Percentiles rank a stretch among this genome's conserved stretches.
Evolutionary conservation across 2,888 invertebrate genomes (phyloP).

Genomic region (Lasioglossum marginatum): DNA sequence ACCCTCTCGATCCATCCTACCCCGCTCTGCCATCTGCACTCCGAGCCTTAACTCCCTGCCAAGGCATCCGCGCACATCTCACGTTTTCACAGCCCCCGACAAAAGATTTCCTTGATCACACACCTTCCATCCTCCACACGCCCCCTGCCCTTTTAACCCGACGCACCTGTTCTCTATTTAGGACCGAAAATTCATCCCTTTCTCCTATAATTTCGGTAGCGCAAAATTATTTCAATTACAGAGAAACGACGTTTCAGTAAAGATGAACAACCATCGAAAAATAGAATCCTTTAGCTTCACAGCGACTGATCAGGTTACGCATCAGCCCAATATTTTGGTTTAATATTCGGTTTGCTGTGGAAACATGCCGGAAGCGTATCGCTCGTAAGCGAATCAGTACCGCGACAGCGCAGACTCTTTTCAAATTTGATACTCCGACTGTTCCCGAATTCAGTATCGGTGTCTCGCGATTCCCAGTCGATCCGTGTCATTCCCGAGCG

Average conservation of each 20-base stretch:
- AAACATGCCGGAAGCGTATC: not conserved
- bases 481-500: not conserved
- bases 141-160: not conserved
- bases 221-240: not conserved
- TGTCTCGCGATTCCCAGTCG: not conserved
- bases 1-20: constrained; percentile 59
- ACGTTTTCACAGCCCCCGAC: constrained; percentile 26
- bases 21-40: constrained; percentile 50
- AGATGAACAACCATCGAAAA: not conserved
- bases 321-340: constrained; percentile 12
- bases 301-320: not conserved
- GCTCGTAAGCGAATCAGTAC: not conserved
- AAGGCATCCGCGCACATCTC: constrained; percentile 50
- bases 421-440: not conserved
- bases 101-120: constrained; percentile 38
- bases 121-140: not conserved
- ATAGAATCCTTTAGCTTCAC: not conserved
- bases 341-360: not conserved
- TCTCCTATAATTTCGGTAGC: not conserved
- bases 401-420: not conserved
- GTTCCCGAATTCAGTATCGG: not conserved
- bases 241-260: not conserved
- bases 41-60: constrained; percentile 52
- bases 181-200: not conserved
- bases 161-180: not conserved